Conservation (phyloP, 92 coral and sea anemone genomes). For the Chrysogorgia sp. region DNA sequence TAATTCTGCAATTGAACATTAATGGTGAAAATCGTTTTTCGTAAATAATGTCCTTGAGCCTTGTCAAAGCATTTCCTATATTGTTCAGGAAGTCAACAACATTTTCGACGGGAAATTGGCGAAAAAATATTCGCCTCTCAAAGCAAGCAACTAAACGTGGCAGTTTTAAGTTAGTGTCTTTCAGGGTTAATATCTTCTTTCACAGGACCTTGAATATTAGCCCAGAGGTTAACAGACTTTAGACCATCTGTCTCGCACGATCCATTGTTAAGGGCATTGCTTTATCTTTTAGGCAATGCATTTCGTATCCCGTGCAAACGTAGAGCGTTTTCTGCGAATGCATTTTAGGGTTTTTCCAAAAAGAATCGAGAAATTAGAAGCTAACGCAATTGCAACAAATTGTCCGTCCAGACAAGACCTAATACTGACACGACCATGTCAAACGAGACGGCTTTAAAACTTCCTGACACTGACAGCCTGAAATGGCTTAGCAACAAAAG, state of each 20-base stretch:
- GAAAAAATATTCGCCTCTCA: no score
- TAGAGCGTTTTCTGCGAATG: neutral
- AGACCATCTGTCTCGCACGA: constrained; percentile 2
- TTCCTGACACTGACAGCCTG: neutral
- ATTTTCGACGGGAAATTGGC: neutral
- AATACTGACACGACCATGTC: no score
- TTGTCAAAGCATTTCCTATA: no score
- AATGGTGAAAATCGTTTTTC: no score
- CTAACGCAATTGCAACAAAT: neutral
- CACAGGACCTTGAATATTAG: neutral
- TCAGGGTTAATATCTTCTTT: neutral
- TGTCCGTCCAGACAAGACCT: no score
- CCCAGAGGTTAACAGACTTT: neutral
- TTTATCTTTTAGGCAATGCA: neutral
- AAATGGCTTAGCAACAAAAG: constrained; percentile 25
- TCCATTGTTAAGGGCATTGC: constrained; percentile 13
- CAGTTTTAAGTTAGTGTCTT: no score
- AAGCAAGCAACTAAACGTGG: no score
- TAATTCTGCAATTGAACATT: no score
- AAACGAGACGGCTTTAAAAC: neutral
- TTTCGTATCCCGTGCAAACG: neutral
- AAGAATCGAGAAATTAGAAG: neutral
- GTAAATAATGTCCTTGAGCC: no score
- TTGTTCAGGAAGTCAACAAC: constrained; percentile 3
- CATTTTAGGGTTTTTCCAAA: neutral